Evolutionary conservation across 2,797 vertebrate species (phyloP), one percentile per base, ranked within the genome.

Genomic region (Microhierax caerulescens): DNA sequence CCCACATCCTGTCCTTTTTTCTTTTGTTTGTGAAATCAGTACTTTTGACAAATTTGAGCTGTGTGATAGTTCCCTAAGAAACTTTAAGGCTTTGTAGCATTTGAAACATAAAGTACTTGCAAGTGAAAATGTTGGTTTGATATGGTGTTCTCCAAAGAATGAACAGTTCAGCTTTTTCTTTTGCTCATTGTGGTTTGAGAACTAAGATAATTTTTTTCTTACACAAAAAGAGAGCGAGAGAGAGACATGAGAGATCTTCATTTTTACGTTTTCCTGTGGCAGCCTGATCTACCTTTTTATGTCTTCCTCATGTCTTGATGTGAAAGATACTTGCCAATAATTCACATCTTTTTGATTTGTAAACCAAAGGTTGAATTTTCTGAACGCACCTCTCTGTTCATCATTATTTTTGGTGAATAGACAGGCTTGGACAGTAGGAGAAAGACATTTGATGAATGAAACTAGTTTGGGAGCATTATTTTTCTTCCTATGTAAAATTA

Each of bases 161-260:
- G 9, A 83, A 88, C 32, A 22, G 50, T 23, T 22, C 1, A 2
- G 0, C 18, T 94, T 56, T 76, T 85, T 72, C n/a, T 97, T 97
- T 98, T 98, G 98, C 98, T 98, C 96, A 98, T 95, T 97, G 98
- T 98, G 98, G 98, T 98, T 98, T 98, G 97, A 98, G 98, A 98
- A 97, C 97, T 82, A 88, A 94, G 65, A 78, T 77, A 67, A 41
- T 41, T 97, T 90, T 77, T 94, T 65, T 94, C 56, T 93, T 95
- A 60, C 60, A 23, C 48, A 72, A 48, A 32, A 28, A 36, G 32
- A 63, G 36, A 61, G 37, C 7, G 15, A 37, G 16, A 2, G 1
- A 54, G 9, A 65, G 2, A 70, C 48, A 23, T 11, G 72, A 97
- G 14, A 72, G 28, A 67, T 57, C 85, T 90, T 93, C 77, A 90